These are phyloP conservation scores for Phengaris alcon DNA, from an alignment of 2,888 invertebrate genomes.

Conservation along the genomic window DNA sequence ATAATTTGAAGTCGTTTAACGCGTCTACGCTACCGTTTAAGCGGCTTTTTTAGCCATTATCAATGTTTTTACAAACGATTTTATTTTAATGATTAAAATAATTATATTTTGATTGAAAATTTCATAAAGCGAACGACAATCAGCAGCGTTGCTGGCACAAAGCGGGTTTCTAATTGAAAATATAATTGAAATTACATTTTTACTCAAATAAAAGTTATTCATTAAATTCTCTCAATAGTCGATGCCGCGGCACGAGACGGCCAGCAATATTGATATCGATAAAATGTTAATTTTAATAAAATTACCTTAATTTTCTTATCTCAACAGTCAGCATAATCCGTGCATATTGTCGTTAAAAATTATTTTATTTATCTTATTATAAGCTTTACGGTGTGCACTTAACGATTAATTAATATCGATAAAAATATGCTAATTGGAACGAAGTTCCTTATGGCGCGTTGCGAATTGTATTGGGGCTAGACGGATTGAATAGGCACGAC, in stretches of 20 bases:
- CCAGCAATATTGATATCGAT: neutral
- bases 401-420: too few species aligned
- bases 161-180: conserved; percentile 23
- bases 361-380: neutral
- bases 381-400: too few species aligned
- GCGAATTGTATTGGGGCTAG: too few species aligned
- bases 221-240: conserved; percentile 5
- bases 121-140: conserved; percentile 18
- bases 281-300: conserved; percentile 7
- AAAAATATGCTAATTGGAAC: too few species aligned
- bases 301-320: conserved; percentile 13
- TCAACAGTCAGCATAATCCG: neutral
- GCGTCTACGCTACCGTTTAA: neutral
- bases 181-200: conserved; percentile 23
- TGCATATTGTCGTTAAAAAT: conserved; percentile 4
- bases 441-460: too few species aligned
- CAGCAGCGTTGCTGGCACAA: neutral
- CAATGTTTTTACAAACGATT: neutral
- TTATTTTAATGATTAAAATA: neutral
- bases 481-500: too few species aligned
- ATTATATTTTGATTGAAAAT: conserved; percentile 10
- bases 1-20: too few species aligned
- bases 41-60: neutral
- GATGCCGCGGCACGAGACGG: neutral
- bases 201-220: conserved; percentile 14